Evolutionary conservation across 2,113 vertebrate species (phyloP), one percentile per base, ranked within the genome.

Genomic region (Ifrita kowaldi): DNA sequence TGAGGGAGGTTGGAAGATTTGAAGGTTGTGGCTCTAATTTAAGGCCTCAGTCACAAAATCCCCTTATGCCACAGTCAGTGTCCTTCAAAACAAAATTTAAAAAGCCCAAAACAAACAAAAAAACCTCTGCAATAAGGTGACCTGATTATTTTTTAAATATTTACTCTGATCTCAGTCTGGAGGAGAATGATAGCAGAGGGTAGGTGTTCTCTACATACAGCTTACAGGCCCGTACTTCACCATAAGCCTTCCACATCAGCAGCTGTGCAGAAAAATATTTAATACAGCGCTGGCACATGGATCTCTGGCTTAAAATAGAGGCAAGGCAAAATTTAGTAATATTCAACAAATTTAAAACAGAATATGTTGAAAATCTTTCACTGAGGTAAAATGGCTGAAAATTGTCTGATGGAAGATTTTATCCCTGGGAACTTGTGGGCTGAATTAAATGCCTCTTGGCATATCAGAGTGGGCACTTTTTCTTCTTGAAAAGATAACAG

Each of bases 311-410:
- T 88, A 84, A 92, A 91, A 86, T 16, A 57, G 11, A 37, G n/a
- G 11, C 56, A 90, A 70, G 50, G 23, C 24, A 27, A 42, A 64
- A 30, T 76, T 94, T 30, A 59, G n/a, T 60, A 44, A 33, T 37
- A 70, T 44, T 59, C 78, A 88, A 32, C 17, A 23, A 8, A 18
- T 74, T 77, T 79, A 28, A 69, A 73, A 68, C 10, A 62, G 33
- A 53, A 18, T 47, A 6, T 59, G 18, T 4, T 84, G 27, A 52
- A 87, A 89, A 41, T 44, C 17, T 77, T 78, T 63, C 33, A 57
- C 20, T 35, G 49, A 90, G 32, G 16, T 84, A 75, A 94, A 96
- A 90, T 90, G 82, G 39, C 39, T 94, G 88, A 84, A 88, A 90
- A 80, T 33, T 67, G 30, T 53, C 41, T 65, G 60, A 65, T 59